Percentiles rank a stretch among this genome's conserved stretches.
Conservation (phyloP, 2,113 vertebrate genomes). For the Pampusana beccarii region DNA sequence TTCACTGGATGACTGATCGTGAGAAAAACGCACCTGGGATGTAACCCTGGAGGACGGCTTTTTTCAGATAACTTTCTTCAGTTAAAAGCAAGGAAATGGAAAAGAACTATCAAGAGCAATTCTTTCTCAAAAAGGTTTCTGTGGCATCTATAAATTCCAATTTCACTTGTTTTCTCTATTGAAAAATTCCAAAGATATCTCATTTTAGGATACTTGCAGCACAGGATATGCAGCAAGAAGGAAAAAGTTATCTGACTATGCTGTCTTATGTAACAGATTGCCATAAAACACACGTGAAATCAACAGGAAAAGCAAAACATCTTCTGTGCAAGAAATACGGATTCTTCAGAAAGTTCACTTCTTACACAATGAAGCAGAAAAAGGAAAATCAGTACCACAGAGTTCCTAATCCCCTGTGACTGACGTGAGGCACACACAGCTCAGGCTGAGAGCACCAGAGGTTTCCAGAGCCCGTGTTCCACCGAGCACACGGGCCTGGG, state of each 20-base stretch:
- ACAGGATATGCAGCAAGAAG: neutral
- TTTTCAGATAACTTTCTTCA: neutral
- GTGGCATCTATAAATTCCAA: neutral
- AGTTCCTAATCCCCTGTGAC: neutral
- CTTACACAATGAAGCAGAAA: neutral
- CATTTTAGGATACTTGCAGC: neutral
- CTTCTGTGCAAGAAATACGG: neutral
- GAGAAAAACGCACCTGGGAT: neutral
- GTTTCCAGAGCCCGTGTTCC: neutral
- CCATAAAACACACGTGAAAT: neutral
- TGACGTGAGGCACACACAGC: neutral
- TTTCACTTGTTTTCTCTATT: neutral
- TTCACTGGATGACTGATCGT: neutral
- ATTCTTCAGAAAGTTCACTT: neutral
- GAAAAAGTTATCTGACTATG: neutral
- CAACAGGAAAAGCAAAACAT: neutral
- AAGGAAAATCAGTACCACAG: neutral
- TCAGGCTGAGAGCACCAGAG: neutral
- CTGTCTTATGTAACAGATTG: fast-evolving
- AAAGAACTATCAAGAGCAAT: neutral
- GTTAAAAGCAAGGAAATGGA: neutral
- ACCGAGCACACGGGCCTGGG: too few relatives aligned
- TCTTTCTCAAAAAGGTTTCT: neutral
- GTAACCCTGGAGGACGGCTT: neutral
- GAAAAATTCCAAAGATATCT: neutral